Evolutionary conservation across 2,113 vertebrate genomes (phyloP).

Genomic region (Xyliphius kryptos): DNA sequence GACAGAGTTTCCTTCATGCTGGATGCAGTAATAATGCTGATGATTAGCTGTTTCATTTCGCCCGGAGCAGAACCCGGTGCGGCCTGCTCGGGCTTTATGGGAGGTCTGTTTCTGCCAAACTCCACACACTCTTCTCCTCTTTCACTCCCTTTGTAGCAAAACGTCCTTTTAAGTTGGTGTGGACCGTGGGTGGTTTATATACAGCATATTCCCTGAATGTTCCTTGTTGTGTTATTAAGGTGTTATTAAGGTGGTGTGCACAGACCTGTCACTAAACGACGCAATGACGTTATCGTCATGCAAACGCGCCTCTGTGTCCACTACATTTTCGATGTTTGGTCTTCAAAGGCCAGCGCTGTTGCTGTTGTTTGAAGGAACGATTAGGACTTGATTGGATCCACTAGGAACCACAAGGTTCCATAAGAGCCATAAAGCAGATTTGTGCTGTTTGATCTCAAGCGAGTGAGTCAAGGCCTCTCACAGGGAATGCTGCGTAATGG

Average conservation of each 20-base stretch:
- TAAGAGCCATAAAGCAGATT: neutral
- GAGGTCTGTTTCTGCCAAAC: conserved; percentile 59
- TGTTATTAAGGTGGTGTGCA: neutral
- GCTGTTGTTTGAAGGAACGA: conserved; percentile 41
- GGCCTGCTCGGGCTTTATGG: conserved; percentile 48
- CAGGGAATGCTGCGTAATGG: neutral
- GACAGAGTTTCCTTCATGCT: no score
- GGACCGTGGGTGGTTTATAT: conserved; percentile 24
- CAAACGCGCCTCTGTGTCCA: conserved; percentile 36
- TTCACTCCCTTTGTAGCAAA: conserved; percentile 28
- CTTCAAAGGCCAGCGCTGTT: conserved; percentile 47
- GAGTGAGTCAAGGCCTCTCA: conserved; percentile 1
- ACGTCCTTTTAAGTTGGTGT: conserved; percentile 26
- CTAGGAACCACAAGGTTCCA: conserved; percentile 2
- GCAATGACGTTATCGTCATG: no score
- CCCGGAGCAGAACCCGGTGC: conserved; percentile 31
- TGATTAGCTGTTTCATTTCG: conserved; percentile 57
- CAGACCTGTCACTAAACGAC: neutral
- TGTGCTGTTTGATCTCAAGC: conserved; percentile 11
- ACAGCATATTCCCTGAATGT: conserved; percentile 9
- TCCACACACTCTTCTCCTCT: conserved; percentile 38
- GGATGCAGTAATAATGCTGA: conserved; percentile 52
- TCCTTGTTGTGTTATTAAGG: neutral
- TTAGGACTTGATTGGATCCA: conserved; percentile 19
- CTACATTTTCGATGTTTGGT: conserved; percentile 47